These are phyloP conservation scores for Dryococelus australis DNA, from an alignment of 2,888 invertebrate genomes.

Conservation along the genomic window DNA sequence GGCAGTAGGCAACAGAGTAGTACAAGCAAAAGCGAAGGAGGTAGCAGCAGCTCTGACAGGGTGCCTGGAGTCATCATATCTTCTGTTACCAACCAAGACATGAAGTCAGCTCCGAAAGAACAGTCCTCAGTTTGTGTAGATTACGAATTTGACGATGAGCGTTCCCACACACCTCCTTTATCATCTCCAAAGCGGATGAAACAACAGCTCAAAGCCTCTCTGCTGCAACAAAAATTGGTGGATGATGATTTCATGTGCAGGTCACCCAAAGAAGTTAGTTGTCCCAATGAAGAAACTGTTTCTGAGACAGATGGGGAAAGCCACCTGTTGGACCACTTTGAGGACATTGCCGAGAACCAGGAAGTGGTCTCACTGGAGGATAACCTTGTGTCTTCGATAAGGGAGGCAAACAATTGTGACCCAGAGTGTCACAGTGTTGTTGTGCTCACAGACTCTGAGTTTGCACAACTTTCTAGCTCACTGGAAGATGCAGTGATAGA, in stretches of 20 bases:
- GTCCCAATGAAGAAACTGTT: constrained; percentile 27
- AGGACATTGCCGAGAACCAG: neutral
- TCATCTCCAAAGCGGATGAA: constrained; percentile 28
- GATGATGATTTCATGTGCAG: neutral
- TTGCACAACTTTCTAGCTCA: constrained; percentile 60
- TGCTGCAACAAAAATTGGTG: neutral
- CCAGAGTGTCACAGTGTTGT: constrained; percentile 38
- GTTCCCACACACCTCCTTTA: constrained; percentile 62
- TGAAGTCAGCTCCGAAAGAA: constrained; percentile 26
- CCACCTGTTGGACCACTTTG: neutral
- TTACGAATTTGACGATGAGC: constrained; percentile 67
- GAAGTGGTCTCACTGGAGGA: neutral
- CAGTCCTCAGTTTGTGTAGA: constrained; percentile 66
- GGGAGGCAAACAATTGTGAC: constrained; percentile 9
- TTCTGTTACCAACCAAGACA: neutral
- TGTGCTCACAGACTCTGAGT: constrained; percentile 38
- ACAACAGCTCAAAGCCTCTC: neutral
- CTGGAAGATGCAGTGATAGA: constrained; percentile 67
- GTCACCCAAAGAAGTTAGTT: constrained; percentile 26
- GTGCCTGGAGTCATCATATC: constrained; percentile 18
- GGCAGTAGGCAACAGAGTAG: constrained; percentile 31
- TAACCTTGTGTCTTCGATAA: constrained; percentile 32
- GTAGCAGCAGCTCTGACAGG: constrained; percentile 13
- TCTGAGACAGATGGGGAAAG: neutral
- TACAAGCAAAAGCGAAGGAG: constrained; percentile 33